Evolutionary conservation across 2,888 invertebrate genomes (phyloP).

Genomic region (Andrena flavipes): DNA sequence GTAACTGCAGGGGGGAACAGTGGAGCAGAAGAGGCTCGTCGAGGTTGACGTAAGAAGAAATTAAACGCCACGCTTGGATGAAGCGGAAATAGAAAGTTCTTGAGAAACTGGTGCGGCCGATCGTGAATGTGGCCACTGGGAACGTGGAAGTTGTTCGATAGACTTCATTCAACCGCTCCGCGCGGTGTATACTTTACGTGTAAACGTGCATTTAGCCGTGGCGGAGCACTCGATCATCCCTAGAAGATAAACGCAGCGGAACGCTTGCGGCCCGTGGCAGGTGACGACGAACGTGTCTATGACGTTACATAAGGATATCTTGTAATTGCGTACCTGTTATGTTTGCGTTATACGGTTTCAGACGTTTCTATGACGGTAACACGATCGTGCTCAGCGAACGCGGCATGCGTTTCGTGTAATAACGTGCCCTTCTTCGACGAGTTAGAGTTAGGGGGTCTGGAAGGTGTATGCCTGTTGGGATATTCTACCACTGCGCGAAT

Average conservation of each 20-base stretch:
- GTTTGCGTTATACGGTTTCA: slow-evolving; percentile 63
- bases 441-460: slow-evolving; percentile 4
- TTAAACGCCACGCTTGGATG: slow-evolving; percentile 58
- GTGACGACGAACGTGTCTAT: slow-evolving; percentile 22
- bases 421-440: slow-evolving; percentile 14
- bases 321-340: slow-evolving; percentile 66
- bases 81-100: slow-evolving; percentile 65
- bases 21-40: not conserved
- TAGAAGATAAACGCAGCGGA: slow-evolving; percentile 11
- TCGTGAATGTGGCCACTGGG: slow-evolving; percentile 38
- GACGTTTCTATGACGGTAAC: slow-evolving; percentile 59
- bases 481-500: not conserved
- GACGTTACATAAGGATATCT: slow-evolving; percentile 51
- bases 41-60: slow-evolving; percentile 42
- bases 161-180: slow-evolving; percentile 45
- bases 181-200: not conserved
- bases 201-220: slow-evolving; percentile 13
- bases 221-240: slow-evolving; percentile 27
- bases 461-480: not conserved
- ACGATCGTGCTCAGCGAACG: slow-evolving; percentile 51
- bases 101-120: slow-evolving; percentile 41
- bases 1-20: not conserved
- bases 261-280: slow-evolving; percentile 10
- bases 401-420: slow-evolving; percentile 49
- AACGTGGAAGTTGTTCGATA: slow-evolving; percentile 36